Evolutionary conservation across 2,113 vertebrate genomes (phyloP).

Genomic region (Tursiops truncatus): DNA sequence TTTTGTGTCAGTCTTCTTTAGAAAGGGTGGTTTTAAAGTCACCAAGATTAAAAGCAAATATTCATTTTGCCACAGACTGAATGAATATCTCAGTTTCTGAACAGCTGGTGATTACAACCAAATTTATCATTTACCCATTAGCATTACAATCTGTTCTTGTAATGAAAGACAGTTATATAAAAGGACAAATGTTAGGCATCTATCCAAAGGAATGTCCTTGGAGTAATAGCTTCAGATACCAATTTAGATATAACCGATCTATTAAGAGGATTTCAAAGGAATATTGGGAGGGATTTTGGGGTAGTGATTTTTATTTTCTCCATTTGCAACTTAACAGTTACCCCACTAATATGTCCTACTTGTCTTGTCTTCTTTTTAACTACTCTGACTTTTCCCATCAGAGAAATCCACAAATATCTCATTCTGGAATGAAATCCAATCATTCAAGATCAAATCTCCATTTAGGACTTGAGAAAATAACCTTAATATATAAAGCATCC

Average conservation of each 20-base stretch:
- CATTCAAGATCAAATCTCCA: not conserved
- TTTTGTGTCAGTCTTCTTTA: not conserved
- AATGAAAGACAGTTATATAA: not conserved
- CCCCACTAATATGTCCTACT: slow-evolving; percentile 9
- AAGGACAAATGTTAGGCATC: not conserved
- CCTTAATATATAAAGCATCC: slow-evolving; percentile 43
- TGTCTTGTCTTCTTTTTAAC: slow-evolving; percentile 38
- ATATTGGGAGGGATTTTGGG: not conserved
- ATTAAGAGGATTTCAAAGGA: not conserved
- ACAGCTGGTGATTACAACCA: not conserved
- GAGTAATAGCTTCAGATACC: not conserved
- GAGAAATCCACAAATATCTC: slow-evolving; percentile 42
- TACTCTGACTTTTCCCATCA: slow-evolving; percentile 38
- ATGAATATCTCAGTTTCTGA: not conserved
- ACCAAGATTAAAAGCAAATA: slow-evolving; percentile 34
- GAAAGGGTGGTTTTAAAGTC: not conserved
- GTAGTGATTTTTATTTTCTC: not conserved
- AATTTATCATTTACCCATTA: slow-evolving; percentile 14
- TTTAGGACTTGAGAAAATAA: not conserved
- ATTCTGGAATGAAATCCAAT: slow-evolving; percentile 40
- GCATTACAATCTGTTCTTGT: not conserved
- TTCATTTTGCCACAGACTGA: not conserved
- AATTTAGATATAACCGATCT: not conserved
- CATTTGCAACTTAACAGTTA: slow-evolving; percentile 21
- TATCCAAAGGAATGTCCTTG: slow-evolving; percentile 6